Evolutionary conservation across 2,888 invertebrate genomes (phyloP).

Genomic region (Ochropleura leucogaster): DNA sequence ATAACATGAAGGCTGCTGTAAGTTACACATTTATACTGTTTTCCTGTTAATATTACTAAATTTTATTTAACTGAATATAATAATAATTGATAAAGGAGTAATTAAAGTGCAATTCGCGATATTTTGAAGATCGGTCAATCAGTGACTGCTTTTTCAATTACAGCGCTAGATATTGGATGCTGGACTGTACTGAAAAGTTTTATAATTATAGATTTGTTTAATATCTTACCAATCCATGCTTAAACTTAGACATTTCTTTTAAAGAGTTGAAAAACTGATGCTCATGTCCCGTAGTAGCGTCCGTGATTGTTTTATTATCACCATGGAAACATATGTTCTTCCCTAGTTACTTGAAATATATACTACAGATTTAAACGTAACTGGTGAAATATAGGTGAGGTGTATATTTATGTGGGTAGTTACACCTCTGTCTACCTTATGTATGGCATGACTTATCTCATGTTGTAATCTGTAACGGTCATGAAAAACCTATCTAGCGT

Average conservation of each 20-base stretch:
- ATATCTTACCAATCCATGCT: too few relatives aligned
- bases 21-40: slow-evolving; percentile 56
- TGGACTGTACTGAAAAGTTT: not conserved
- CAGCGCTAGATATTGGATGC: not conserved
- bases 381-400: too few relatives aligned
- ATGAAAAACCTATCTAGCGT: not conserved
- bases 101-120: not conserved
- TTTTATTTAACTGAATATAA: not conserved
- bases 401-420: too few relatives aligned
- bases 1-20: slow-evolving; percentile 76
- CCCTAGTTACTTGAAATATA: not conserved
- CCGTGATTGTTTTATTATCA: not conserved
- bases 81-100: not conserved
- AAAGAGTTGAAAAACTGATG: not conserved
- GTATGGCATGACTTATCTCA: not conserved
- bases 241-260: not conserved
- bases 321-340: not conserved
- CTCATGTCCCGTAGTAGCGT: not conserved
- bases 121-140: not conserved
- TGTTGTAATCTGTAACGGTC: not conserved
- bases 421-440: not conserved
- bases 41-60: not conserved
- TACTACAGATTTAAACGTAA: not conserved
- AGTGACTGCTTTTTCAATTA: too few relatives aligned
- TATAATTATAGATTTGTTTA: not conserved